These are phyloP conservation scores for Columbina picui DNA, from an alignment of 2,113 vertebrate species.

Conservation along the genomic window DNA sequence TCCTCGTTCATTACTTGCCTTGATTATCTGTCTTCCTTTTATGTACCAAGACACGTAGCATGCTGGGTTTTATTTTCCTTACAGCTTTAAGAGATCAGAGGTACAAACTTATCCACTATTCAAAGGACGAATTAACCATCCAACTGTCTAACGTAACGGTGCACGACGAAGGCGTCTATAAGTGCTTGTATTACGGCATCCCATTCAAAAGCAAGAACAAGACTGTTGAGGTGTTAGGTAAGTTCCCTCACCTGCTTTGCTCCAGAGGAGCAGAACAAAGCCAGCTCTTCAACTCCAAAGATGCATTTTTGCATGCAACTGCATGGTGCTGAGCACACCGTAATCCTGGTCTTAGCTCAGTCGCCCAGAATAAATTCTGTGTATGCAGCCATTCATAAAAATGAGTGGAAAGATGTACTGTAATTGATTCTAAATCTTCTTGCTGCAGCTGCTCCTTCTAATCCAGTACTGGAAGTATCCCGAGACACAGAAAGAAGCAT, in stretches of 20 bases:
- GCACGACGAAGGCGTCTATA: constrained; percentile 69
- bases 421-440: neutral
- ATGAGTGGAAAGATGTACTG: rapidly evolving
- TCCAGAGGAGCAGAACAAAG: neutral
- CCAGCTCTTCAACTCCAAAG: neutral
- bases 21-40: neutral
- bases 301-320: neutral
- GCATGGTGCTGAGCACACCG: neutral
- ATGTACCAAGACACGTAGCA: neutral
- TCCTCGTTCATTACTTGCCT: neutral
- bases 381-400: neutral
- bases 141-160: constrained; percentile 33
- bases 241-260: neutral
- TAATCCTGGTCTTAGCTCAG: neutral
- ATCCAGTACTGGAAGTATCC: constrained; percentile 54
- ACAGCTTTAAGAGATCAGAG: constrained; percentile 69
- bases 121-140: constrained; percentile 53
- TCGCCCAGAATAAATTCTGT: neutral
- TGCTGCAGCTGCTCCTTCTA: constrained; percentile 68
- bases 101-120: constrained; percentile 61
- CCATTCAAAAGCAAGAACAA: neutral
- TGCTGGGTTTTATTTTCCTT: neutral
- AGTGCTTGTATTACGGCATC: constrained; percentile 59
- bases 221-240: constrained; percentile 68
- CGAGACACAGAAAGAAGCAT: neutral